These are phyloP conservation scores for Crocodylus rhombifer DNA, from an alignment of 2,797 vertebrate species.

Conservation along the genomic window DNA sequence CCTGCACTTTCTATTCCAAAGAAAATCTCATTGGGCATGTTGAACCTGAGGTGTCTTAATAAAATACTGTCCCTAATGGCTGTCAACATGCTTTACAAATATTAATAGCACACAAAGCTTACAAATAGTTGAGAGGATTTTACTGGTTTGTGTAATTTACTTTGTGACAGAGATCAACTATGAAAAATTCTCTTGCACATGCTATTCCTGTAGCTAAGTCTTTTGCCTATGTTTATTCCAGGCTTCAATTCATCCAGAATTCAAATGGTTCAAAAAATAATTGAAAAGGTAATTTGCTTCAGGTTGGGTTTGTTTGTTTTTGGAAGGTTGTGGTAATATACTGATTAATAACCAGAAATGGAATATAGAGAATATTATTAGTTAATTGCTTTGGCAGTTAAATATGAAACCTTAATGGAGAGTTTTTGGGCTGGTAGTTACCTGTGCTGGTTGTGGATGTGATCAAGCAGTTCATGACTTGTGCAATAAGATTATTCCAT, in stretches of 20 bases:
- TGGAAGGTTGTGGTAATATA: constrained; percentile 10
- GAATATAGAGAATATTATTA: constrained; percentile 15
- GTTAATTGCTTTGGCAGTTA: constrained; percentile 24
- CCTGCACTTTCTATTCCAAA: background rate
- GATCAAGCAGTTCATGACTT: background rate
- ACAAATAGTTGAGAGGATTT: background rate
- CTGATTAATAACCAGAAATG: background rate
- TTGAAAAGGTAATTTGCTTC: constrained; percentile 24
- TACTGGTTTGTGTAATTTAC: background rate
- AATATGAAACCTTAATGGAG: background rate
- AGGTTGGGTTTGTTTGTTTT: background rate
- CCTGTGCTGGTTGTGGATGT: background rate
- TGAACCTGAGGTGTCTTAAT: background rate
- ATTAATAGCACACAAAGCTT: background rate
- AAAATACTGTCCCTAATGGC: background rate
- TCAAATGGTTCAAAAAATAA: constrained; percentile 11
- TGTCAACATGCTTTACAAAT: background rate
- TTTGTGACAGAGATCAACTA: background rate
- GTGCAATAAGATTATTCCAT: background rate
- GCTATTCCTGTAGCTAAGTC: constrained; percentile 13
- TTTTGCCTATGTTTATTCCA: constrained; percentile 46
- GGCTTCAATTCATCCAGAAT: constrained; percentile 20
- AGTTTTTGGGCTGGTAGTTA: background rate
- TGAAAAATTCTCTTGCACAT: background rate
- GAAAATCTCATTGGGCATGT: background rate